phyloP scores from a whole-genome alignment of 2,113 vertebrate genomes.

The Dipodomys stephensi region DNA sequence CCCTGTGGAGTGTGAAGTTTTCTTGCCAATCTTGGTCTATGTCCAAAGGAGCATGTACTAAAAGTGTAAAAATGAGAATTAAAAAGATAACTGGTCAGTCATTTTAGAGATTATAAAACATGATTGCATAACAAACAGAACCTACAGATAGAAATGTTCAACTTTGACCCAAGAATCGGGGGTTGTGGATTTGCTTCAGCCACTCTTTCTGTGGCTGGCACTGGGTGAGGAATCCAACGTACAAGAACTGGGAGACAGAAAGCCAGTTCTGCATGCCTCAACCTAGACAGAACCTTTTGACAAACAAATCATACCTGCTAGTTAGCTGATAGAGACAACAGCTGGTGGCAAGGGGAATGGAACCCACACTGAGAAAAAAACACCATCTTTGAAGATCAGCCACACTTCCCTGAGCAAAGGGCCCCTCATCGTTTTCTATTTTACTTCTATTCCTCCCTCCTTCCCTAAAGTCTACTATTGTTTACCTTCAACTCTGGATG shows the following conservation, averaged over 20 bases:
- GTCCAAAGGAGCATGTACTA: constrained; percentile 63
- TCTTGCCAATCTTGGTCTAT: constrained; percentile 63
- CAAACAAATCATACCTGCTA: background rate
- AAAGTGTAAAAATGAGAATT: constrained; percentile 61
- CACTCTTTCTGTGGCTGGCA: background rate
- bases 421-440: background rate
- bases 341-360: background rate
- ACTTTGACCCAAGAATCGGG: background rate
- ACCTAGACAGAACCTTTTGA: background rate
- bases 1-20: constrained; percentile 64
- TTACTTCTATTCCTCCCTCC: background rate
- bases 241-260: background rate
- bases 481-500: background rate
- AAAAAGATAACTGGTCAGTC: constrained; percentile 38
- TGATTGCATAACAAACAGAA: background rate
- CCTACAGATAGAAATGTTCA: background rate
- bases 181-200: background rate
- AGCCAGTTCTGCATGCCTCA: background rate
- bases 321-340: background rate
- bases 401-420: background rate
- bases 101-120: background rate
- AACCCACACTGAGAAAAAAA: background rate
- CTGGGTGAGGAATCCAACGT: background rate
- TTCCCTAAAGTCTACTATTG: background rate
- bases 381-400: background rate